These are phyloP conservation scores for Leptopilina drosophilae DNA, from an alignment of 2,888 invertebrate genomes.

Conservation along the genomic window DNA sequence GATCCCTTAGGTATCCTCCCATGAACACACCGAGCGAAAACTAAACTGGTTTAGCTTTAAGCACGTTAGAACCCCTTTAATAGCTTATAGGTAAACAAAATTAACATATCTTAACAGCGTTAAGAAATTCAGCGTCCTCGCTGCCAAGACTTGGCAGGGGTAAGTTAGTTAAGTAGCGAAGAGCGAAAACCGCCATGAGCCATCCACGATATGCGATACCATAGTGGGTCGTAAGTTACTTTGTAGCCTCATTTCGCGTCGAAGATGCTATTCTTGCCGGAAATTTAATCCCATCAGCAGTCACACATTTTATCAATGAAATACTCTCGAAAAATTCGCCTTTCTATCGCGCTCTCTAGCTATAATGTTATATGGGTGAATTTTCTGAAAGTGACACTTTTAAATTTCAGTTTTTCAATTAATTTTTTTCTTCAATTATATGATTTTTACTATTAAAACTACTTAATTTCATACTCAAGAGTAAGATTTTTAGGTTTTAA, in stretches of 20 bases:
- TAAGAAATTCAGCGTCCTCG: conserved; percentile 73
- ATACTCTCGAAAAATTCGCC: no score
- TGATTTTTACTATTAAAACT: no score
- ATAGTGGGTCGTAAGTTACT: conserved; percentile 37
- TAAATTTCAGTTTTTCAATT: no score
- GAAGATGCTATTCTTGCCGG: conserved; percentile 19
- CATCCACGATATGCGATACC: conserved; percentile 72
- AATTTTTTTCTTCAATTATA: no score
- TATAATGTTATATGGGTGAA: no score
- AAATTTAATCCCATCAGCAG: conserved; percentile 26
- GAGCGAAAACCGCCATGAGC: conserved; percentile 73
- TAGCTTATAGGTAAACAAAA: conserved; percentile 78
- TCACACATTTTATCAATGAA: conserved; percentile 24
- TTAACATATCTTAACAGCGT: conserved; percentile 77
- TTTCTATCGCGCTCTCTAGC: no score
- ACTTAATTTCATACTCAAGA: no score
- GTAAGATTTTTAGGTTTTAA: no score
- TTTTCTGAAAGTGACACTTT: no score
- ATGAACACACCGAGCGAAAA: conserved; percentile 74
- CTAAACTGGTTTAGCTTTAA: conserved; percentile 77
- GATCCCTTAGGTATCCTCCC: conserved; percentile 68
- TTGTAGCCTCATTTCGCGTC: conserved; percentile 29
- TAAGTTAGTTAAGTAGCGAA: conserved; percentile 76
- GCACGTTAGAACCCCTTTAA: conserved; percentile 76
- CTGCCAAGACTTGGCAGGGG: conserved; percentile 62